A percentile compares a stretch with the other conserved stretches of the same genome.
Evolutionary conservation across 1,140 invertebrate genomes (phyloP).

Genomic region (Lethrus apterus): DNA sequence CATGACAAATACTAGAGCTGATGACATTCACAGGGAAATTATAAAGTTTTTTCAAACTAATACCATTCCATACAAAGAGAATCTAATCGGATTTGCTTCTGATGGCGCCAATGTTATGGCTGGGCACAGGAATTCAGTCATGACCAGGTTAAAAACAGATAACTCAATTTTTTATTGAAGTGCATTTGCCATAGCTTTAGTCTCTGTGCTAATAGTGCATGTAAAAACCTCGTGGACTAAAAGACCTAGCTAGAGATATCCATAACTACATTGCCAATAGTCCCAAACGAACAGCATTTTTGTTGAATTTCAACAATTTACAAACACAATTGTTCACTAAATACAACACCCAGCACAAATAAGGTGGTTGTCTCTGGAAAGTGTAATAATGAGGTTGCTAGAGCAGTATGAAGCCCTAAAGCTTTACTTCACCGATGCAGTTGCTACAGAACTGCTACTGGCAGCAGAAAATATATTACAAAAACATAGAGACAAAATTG

Average conservation of each 20-base stretch:
- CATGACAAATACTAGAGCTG: conserved; percentile 10
- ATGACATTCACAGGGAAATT: not conserved
- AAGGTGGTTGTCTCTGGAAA: not conserved
- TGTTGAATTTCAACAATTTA: not conserved
- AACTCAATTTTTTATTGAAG: no score
- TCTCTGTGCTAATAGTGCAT: no score
- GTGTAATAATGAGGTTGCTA: not conserved
- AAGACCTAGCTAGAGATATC: not conserved
- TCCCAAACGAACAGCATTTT: not conserved
- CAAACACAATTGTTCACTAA: not conserved
- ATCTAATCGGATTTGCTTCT: no score
- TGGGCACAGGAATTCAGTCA: no score
- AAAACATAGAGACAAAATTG: no score
- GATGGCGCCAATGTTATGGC: no score
- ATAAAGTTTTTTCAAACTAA: not conserved
- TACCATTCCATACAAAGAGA: no score
- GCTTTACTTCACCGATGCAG: not conserved
- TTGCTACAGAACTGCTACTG: not conserved
- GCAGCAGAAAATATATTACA: no score
- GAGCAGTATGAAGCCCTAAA: not conserved
- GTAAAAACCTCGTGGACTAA: no score
- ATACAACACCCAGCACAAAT: not conserved
- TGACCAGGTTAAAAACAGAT: no score
- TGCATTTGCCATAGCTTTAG: no score
- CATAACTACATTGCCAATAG: not conserved